phyloP scores from a whole-genome alignment of 2,888 invertebrate genomes.

The Leistus spinibarbis region DNA sequence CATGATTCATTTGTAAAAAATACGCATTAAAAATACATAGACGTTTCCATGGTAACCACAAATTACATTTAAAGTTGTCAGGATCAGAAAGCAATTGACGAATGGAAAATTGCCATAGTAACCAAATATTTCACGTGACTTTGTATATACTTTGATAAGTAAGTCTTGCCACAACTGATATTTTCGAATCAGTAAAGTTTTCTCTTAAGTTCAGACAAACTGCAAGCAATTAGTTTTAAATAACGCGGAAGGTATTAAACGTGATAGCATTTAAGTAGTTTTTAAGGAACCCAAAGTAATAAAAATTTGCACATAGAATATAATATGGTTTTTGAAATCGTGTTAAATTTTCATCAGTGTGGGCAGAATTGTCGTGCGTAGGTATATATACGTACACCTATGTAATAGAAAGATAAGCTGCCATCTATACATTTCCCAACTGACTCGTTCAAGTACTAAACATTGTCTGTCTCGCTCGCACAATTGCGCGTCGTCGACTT shows the following conservation, averaged over 20 bases:
- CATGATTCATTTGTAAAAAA: too few species aligned
- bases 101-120: too few species aligned
- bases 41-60: too few species aligned
- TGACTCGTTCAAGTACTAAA: background rate
- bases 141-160: too few species aligned
- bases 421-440: background rate
- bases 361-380: background rate
- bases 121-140: too few species aligned
- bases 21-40: too few species aligned
- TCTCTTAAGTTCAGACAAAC: too few species aligned
- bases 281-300: background rate
- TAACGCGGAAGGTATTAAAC: background rate
- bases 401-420: background rate
- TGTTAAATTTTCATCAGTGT: background rate
- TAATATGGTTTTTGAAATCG: background rate
- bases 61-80: too few species aligned
- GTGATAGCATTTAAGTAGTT: background rate
- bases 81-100: too few species aligned
- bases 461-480: background rate
- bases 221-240: background rate
- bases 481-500: background rate
- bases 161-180: too few species aligned
- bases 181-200: too few species aligned
- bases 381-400: too few species aligned
- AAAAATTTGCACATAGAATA: background rate